A percentile compares a stretch with the other conserved stretches of the same genome.
These are phyloP conservation scores for Tridacna gigas DNA, from an alignment of 2,888 invertebrate genomes.

Conservation along the genomic window DNA sequence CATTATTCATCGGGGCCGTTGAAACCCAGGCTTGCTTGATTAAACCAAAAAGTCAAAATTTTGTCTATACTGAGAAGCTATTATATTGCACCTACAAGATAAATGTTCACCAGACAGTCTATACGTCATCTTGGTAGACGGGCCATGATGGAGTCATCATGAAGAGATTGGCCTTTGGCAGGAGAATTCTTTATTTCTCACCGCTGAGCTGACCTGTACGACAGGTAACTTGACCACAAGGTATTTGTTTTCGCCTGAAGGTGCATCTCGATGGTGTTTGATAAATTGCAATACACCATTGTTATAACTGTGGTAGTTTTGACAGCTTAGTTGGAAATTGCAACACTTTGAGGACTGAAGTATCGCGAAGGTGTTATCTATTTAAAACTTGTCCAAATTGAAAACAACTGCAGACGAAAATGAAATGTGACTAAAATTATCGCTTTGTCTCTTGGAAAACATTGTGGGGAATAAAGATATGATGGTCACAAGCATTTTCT, in stretches of 20 bases:
- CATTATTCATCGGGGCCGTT: no score
- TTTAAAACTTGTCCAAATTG: no score
- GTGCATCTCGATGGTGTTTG: neutral
- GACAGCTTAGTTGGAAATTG: constrained; percentile 10
- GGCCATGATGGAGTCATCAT: constrained; percentile 20
- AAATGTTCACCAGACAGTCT: constrained; percentile 6
- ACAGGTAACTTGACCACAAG: constrained; percentile 11
- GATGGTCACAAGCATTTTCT: no score
- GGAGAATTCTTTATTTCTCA: constrained; percentile 8
- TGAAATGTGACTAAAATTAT: no score
- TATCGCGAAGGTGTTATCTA: no score
- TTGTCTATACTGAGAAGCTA: no score
- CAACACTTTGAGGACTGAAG: neutral
- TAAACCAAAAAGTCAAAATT: no score
- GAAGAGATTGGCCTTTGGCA: constrained; percentile 25
- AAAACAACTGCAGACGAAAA: no score
- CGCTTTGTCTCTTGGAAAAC: no score
- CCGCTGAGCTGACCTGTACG: constrained; percentile 7
- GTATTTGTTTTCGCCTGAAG: neutral
- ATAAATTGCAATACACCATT: constrained; percentile 19
- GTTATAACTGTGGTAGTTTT: neutral
- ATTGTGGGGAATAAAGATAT: no score
- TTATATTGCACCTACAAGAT: neutral
- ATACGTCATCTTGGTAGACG: constrained; percentile 15
- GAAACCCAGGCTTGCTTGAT: no score